Conservation (phyloP, 2,888 invertebrate genomes). For the Hyposoter didymator region DNA sequence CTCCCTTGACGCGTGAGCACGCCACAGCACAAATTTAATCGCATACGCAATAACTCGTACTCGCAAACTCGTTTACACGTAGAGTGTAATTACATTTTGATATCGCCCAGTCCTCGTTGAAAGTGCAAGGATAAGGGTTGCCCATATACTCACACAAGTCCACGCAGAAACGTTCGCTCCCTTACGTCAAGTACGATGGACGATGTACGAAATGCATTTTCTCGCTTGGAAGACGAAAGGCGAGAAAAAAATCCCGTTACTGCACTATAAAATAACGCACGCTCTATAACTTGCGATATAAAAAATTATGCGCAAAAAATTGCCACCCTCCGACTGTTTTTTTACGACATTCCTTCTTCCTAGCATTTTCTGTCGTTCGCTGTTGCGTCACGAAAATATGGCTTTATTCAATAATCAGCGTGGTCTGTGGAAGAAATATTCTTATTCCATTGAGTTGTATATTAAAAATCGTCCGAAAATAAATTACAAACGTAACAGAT, state of each 20-base stretch:
- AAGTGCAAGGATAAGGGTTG: slow-evolving; percentile 56
- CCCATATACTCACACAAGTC: slow-evolving; percentile 3
- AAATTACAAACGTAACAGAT: too few species aligned
- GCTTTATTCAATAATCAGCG: too few species aligned
- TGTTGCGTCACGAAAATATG: too few species aligned
- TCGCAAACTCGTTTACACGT: slow-evolving; percentile 76
- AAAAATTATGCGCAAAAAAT: neutral
- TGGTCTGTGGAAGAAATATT: too few species aligned
- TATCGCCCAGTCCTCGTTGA: slow-evolving; percentile 67
- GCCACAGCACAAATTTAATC: slow-evolving; percentile 76
- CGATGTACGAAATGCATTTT: slow-evolving; percentile 19
- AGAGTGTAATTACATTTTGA: slow-evolving; percentile 77
- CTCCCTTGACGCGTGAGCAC: slow-evolving; percentile 60
- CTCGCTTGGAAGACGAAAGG: slow-evolving; percentile 7
- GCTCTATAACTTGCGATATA: neutral
- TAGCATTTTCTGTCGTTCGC: too few species aligned
- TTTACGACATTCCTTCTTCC: too few species aligned
- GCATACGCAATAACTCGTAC: slow-evolving; percentile 77
- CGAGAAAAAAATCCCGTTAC: neutral
- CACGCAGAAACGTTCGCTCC: neutral
- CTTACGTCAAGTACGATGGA: slow-evolving; percentile 10
- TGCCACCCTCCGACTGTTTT: too few species aligned
- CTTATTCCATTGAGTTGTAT: neutral
- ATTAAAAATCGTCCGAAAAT: neutral
- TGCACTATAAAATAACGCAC: neutral